Evolutionary conservation across 2,113 vertebrate genomes (phyloP), one percentile per base, ranked within the genome.

Genomic region (Hyaena hyaena): DNA sequence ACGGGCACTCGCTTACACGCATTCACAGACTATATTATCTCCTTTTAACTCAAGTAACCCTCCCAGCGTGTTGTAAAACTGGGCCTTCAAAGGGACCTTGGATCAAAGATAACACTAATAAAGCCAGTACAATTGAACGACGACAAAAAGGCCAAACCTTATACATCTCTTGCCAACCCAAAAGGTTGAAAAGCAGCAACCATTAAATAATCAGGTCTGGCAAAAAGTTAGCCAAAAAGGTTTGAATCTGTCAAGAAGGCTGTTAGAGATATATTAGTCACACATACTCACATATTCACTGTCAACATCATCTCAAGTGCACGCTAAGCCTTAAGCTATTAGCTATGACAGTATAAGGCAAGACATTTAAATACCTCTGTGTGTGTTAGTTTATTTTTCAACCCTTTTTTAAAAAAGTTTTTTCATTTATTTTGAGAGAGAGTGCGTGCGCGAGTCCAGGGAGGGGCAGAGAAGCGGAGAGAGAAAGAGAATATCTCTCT

Each of bases 61-160:
- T 66, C 73, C 23, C 39, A 33, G 80, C 74, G 55, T 65, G 15
- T 93, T 85, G 66, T 45, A 77, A 95, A 83, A 90, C 23, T 55
- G 73, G 43, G 50, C 79, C 66, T 92, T 87, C 39, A 43, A 77
- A 77, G 80, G 66, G 43, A 71, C 21, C 73, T 82, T 50, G 35
- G 50, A 66, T 95, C 83, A 96, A 77, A 97, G 55, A 79, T 50
- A 71, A 86, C 58, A 58, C 79, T 55, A 66, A 86, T 45, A 92
- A 79, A 94, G 63, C 53, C 55, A 83, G 61, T 17, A 81, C 16
- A 73, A 58, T 1, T 58, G 31, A 55, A 53, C 26, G 45, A 79
- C 23, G 85, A 53, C 55, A 58, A 84, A 63, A 61, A 23, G 35
- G 65, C 55, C 33, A 93, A 68, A 61, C 63, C 24, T 68, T 55